Base-by-base conservation (phyloP, 2,888 invertebrate genomes). In the Leptarthrus brevirostris region DNA sequence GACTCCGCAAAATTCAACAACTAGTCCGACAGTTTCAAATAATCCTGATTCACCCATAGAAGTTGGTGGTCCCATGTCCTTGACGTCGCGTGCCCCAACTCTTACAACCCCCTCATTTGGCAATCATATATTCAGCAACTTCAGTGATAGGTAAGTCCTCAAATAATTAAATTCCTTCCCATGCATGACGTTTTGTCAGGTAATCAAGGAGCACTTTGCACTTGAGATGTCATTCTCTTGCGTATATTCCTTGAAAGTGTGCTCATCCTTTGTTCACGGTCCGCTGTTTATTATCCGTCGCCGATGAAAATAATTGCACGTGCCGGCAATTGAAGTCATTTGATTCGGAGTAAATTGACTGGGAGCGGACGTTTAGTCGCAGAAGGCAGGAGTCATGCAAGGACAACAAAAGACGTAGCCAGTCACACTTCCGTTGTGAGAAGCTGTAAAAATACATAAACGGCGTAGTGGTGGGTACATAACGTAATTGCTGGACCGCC, bases 121-220 rank as follows among this genome's bases (percentile, higher is more conserved):
- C 2, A 91, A 90, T 78, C 89, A 90, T 81, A 88, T 92, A 80
- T 92, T 92, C 83, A 90, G 91, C 36, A 84, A 80, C 79, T 89
- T 89, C 78, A 86, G 85, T 74, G 88, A 88, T 77, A 86, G 86
- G 88, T 88, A 80, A 86, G 88, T 79, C 4, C 79, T n/a, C 44
- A 24, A 36, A 40, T 58, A 49, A 64, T 71, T 71, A 22, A 74
- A 24, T 70, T 52, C 3, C 72, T 22, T n/a, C 18, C 5, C 47
- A 30, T 6, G 26, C 18, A 20, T 52, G 40, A 69, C 64, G 30
- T 69, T 47, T 36, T 66, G 47, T 44, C 34, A 61, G 24, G 20
- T 26, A 73, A 58, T 54, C 54, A 22, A 49, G n/a, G 52, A 40
- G 69, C 20, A 52, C 26, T 74, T 64, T 44, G 20, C 44, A 40